These are phyloP conservation scores for Drosophila varians DNA, from an alignment of 1,140 invertebrate genomes.

Conservation along the genomic window DNA sequence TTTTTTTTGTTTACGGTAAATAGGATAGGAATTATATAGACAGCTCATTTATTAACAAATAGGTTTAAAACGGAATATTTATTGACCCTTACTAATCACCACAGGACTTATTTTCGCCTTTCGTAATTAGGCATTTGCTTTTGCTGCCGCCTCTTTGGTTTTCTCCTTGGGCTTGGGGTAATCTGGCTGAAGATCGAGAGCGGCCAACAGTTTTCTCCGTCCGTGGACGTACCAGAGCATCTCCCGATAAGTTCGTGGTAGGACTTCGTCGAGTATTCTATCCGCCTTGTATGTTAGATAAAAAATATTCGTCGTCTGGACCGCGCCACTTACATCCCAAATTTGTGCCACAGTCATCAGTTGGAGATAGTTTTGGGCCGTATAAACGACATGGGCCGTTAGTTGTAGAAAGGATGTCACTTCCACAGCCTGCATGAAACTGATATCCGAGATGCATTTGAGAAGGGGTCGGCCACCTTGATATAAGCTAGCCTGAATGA, in stretches of 20 bases:
- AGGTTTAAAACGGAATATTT: background rate
- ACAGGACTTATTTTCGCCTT: no score
- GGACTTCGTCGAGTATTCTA: conserved; percentile 85
- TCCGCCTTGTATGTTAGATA: conserved; percentile 88
- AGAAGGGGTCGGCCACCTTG: conserved; percentile 86
- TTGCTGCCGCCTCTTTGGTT: background rate
- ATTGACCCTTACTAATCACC: background rate
- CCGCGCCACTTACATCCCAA: conserved; percentile 85
- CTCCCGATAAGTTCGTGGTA: conserved; percentile 90
- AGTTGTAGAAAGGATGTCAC: conserved; percentile 89
- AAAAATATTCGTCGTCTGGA: conserved; percentile 89
- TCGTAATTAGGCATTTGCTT: no score
- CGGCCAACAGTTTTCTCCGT: conserved; percentile 85
- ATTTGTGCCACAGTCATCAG: conserved; percentile 89
- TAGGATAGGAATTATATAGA: background rate
- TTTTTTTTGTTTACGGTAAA: no score
- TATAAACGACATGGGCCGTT: conserved; percentile 89
- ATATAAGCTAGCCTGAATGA: conserved; percentile 86
- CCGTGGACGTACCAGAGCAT: conserved; percentile 90
- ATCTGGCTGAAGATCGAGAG: conserved; percentile 44
- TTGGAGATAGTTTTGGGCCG: conserved; percentile 87
- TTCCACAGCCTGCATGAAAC: conserved; percentile 88
- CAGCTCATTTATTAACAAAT: background rate
- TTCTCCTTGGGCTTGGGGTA: conserved; percentile 7
- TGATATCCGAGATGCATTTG: conserved; percentile 89